Evolutionary conservation across 30 jellyfish, hydroid and myxozoan species (phyloP).

Genomic region (Turritopsis rubra): DNA sequence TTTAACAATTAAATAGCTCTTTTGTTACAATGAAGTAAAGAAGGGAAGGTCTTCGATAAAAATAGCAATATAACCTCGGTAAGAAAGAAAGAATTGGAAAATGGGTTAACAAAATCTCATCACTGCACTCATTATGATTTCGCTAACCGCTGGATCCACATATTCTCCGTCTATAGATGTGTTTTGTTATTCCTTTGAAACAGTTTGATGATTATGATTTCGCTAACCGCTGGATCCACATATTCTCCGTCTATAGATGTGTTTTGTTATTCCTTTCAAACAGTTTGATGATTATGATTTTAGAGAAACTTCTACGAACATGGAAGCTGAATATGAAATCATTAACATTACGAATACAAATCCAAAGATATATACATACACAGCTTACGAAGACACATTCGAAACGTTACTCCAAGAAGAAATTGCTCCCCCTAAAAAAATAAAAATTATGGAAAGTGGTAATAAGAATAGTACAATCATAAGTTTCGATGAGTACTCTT

Average conservation of each 20-base stretch:
- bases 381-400: background rate
- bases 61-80: no score
- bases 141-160: no score
- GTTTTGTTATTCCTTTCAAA: background rate
- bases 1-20: no score
- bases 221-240: no score
- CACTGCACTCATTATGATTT: no score
- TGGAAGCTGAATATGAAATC: background rate
- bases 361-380: background rate
- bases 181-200: background rate
- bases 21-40: no score
- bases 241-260: background rate
- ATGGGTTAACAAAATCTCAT: no score
- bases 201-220: background rate
- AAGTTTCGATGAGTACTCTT: background rate
- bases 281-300: background rate
- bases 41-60: no score
- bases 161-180: background rate
- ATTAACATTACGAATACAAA: background rate
- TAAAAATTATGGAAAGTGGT: background rate
- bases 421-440: background rate
- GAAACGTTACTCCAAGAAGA: background rate
- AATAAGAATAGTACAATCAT: background rate
- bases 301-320: background rate
- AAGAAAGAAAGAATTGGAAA: no score